Evolutionary conservation across 2,797 vertebrate genomes (phyloP).

Genomic region (Sebastes nivosus): DNA sequence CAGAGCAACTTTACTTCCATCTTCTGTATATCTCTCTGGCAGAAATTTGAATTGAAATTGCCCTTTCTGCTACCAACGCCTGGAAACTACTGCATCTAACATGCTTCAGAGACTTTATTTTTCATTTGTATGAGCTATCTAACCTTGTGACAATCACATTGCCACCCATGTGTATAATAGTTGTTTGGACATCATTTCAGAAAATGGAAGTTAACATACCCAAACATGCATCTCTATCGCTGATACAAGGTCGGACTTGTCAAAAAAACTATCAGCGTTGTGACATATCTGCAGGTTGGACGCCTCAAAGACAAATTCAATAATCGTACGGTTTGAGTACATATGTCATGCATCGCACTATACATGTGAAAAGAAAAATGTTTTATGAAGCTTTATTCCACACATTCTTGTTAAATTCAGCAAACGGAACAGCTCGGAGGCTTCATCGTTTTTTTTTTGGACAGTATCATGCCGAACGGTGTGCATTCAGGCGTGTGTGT

Average conservation of each 20-base stretch:
- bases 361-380: neutral
- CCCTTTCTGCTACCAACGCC: slow-evolving; percentile 3
- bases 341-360: neutral
- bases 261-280: slow-evolving; percentile 7
- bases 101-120: slow-evolving; percentile 71
- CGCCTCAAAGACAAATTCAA: neutral
- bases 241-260: slow-evolving; percentile 39
- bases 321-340: neutral
- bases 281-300: neutral
- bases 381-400: neutral
- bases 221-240: slow-evolving; percentile 19
- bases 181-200: slow-evolving; percentile 68
- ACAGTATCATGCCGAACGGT: neutral
- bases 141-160: slow-evolving; percentile 70
- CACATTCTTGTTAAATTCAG: neutral
- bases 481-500: neutral
- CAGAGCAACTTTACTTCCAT: neutral
- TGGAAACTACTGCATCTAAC: slow-evolving; percentile 37
- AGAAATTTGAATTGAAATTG: slow-evolving; percentile 56
- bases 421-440: neutral
- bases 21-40: neutral
- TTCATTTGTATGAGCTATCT: slow-evolving; percentile 69
- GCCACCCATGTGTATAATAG: slow-evolving; percentile 71
- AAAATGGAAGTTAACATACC: slow-evolving; percentile 58
- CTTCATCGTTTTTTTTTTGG: neutral